A percentile compares a stretch with the other conserved stretches of the same genome.
Conservation (phyloP, 2,888 invertebrate genomes). For the Xestia xanthographa region DNA sequence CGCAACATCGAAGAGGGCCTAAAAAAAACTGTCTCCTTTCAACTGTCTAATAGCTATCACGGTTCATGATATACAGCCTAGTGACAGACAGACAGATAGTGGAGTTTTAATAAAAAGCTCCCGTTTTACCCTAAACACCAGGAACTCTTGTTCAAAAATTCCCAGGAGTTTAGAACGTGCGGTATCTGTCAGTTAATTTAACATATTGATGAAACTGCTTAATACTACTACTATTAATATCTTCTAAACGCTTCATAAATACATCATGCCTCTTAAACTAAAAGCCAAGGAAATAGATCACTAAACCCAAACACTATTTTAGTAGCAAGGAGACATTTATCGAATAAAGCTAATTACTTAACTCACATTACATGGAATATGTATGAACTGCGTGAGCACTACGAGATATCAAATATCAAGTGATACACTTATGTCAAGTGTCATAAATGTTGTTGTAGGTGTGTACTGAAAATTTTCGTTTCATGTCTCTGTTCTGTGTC, state of each 20-base stretch:
- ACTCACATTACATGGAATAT: slow-evolving; percentile 15
- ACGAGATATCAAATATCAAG: slow-evolving; percentile 31
- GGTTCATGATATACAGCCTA: no score
- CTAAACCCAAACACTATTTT: background rate
- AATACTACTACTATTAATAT: background rate
- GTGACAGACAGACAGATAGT: no score
- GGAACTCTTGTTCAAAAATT: background rate
- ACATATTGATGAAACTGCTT: background rate
- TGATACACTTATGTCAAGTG: slow-evolving; percentile 42
- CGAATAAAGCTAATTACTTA: slow-evolving; percentile 9
- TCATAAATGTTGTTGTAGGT: slow-evolving; percentile 14
- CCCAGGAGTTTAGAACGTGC: background rate
- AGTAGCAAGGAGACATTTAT: background rate
- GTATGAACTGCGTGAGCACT: slow-evolving; percentile 17
- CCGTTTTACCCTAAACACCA: background rate
- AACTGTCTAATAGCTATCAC: no score
- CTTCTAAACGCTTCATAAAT: background rate
- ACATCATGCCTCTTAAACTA: slow-evolving; percentile 3
- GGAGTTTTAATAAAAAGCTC: no score
- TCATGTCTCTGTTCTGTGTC: background rate
- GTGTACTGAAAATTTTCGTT: background rate
- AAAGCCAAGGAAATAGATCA: slow-evolving; percentile 22
- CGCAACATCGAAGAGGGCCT: no score
- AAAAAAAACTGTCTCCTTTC: no score
- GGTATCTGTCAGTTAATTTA: background rate